phyloP scores from a whole-genome alignment of 2,888 invertebrate species.

The Athalia cordata region DNA sequence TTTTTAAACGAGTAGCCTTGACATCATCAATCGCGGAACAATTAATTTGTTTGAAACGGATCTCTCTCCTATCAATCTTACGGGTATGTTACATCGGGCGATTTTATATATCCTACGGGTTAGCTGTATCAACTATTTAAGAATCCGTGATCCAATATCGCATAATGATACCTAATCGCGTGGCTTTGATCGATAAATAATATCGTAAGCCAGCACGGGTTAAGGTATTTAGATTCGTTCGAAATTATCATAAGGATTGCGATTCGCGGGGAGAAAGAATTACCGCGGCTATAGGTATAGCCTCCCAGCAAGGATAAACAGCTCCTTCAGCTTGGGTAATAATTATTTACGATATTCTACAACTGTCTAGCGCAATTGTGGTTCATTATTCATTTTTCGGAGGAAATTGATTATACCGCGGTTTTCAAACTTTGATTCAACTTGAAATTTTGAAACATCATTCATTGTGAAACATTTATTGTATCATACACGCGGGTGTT shows the following conservation, averaged over 20 bases:
- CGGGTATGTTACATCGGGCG: slow-evolving; percentile 7
- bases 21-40: slow-evolving; percentile 34
- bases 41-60: slow-evolving; percentile 34
- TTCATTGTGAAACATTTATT: neutral
- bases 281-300: no score
- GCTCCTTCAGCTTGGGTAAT: no score
- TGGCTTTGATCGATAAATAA: slow-evolving; percentile 26
- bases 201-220: no score
- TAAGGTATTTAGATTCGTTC: no score
- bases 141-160: slow-evolving; percentile 2
- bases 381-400: no score
- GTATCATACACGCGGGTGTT: neutral
- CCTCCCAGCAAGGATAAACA: no score
- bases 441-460: neutral
- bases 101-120: neutral
- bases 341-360: no score
- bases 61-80: slow-evolving; percentile 39
- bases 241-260: no score
- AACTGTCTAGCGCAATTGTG: no score
- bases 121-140: neutral
- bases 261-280: slow-evolving; percentile 1
- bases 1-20: slow-evolving; percentile 36
- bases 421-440: neutral
- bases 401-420: no score
- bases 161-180: neutral